Evolutionary conservation across 2,888 invertebrate genomes (phyloP).

Genomic region (Caenorhabditis sulstoni): DNA sequence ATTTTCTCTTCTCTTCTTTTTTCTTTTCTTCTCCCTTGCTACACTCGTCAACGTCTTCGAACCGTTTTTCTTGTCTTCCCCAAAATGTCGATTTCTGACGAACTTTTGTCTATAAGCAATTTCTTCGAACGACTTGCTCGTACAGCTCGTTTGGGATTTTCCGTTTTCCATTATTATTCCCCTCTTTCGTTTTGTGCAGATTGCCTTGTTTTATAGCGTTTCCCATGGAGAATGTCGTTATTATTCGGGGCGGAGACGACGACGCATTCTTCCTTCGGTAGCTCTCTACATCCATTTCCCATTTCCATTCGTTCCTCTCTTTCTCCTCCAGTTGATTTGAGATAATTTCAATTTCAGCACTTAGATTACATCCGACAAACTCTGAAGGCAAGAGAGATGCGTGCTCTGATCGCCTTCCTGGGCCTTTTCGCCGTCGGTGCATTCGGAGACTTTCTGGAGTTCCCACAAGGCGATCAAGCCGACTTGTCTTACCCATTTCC

Average conservation of each 20-base stretch:
- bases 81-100: too few species aligned
- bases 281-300: background rate
- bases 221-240: slow-evolving; percentile 21
- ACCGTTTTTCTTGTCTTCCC: slow-evolving; percentile 1
- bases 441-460: slow-evolving; percentile 11
- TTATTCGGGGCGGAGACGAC: slow-evolving; percentile 21
- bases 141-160: too few species aligned
- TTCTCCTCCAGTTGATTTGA: slow-evolving; percentile 10
- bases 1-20: slow-evolving; percentile 17
- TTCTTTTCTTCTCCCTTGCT: background rate
- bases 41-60: background rate
- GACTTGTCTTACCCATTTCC: background rate
- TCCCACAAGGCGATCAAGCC: background rate
- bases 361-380: background rate
- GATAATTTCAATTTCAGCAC: background rate
- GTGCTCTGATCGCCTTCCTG: background rate
- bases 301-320: background rate
- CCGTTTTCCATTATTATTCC: too few species aligned
- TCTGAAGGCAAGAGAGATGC: background rate
- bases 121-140: too few species aligned
- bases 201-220: too few species aligned
- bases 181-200: too few species aligned
- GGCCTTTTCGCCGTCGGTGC: background rate
- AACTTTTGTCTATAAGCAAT: too few species aligned
- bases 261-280: background rate